Evolutionary conservation across 2,797 vertebrate genomes (phyloP).

Genomic region (Moxostoma hubbsi): DNA sequence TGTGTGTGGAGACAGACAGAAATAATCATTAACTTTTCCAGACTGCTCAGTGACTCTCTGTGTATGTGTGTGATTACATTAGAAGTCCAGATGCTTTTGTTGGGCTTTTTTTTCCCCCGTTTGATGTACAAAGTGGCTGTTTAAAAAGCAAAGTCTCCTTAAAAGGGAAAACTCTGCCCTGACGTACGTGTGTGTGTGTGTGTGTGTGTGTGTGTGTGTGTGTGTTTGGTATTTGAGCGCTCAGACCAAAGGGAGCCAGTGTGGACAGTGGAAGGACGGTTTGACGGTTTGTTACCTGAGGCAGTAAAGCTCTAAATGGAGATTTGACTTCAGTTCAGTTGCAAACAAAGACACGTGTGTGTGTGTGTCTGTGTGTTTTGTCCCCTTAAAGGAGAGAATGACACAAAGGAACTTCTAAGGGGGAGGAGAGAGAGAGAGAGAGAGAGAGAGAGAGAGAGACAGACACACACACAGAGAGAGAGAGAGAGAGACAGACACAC

Average conservation of each 20-base stretch:
- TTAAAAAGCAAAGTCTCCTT: constrained; percentile 41
- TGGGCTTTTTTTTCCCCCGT: not conserved
- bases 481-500: no score
- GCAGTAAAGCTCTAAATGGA: constrained; percentile 37
- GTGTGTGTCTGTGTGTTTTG: constrained; percentile 1
- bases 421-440: no score
- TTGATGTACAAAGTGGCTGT: constrained; percentile 35
- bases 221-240: constrained; percentile 25
- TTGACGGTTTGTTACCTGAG: constrained; percentile 48
- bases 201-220: constrained; percentile 43
- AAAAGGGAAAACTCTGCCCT: constrained; percentile 24
- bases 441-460: no score
- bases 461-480: no score
- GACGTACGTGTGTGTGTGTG: not conserved
- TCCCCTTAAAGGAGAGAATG: no score
- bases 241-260: constrained; percentile 41
- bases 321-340: constrained; percentile 37
- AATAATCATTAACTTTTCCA: constrained; percentile 99
- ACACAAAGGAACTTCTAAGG: no score
- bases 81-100: constrained; percentile 22
- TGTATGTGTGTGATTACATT: constrained; percentile 57
- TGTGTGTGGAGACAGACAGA: constrained; percentile 87
- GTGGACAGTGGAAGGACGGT: constrained; percentile 25
- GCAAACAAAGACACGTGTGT: constrained; percentile 25
- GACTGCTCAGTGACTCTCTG: constrained; percentile 87